phyloP scores from a whole-genome alignment of 1,140 invertebrate species.

The Polypedilum pembai region DNA sequence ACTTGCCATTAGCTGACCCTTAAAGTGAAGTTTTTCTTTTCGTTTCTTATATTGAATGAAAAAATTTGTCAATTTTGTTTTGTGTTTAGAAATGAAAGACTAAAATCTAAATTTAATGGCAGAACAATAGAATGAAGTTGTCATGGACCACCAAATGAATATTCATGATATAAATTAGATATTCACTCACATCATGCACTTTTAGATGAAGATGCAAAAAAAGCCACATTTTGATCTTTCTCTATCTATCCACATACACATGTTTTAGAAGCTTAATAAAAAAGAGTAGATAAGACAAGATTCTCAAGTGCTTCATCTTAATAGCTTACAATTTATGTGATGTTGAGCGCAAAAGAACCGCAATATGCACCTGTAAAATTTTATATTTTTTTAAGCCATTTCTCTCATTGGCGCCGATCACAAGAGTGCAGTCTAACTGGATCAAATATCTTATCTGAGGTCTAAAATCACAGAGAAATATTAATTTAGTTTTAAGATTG shows the following conservation, averaged over 20 bases:
- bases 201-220: not conserved
- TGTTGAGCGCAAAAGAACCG: conserved; percentile 15
- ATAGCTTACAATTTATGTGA: not conserved
- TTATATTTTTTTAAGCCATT: conserved; percentile 17
- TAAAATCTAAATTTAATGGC: no score
- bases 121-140: no score
- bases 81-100: no score
- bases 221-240: not conserved
- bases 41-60: no score
- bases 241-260: not conserved
- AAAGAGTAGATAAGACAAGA: not conserved
- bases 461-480: conserved; percentile 15
- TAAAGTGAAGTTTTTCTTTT: no score
- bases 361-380: conserved; percentile 25
- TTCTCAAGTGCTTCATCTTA: conserved; percentile 4
- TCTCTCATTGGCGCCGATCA: not conserved
- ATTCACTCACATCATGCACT: not conserved
- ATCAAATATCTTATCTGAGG: not conserved
- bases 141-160: no score
- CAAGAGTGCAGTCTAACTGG: not conserved
- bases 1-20: not conserved
- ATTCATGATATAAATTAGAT: not conserved
- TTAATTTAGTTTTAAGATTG: conserved; percentile 22
- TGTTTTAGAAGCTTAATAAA: not conserved
- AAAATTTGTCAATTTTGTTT: no score